Evolutionary conservation across 2,888 invertebrate genomes (phyloP).

Genomic region (Onthophagus sagittarius): DNA sequence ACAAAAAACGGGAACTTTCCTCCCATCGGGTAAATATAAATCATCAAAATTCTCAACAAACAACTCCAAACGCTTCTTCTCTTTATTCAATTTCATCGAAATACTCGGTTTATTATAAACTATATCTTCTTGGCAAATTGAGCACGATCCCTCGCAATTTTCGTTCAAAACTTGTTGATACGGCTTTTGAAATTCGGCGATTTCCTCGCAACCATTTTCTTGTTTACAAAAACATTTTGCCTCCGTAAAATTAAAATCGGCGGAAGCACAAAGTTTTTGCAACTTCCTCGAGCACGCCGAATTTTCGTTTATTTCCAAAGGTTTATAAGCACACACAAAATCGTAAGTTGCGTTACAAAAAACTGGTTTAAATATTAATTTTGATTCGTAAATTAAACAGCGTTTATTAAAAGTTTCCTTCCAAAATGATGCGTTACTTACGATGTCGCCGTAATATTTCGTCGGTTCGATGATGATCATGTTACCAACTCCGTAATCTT

Average conservation of each 20-base stretch:
- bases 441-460: constrained; percentile 13
- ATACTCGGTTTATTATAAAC: neutral
- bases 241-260: constrained; percentile 15
- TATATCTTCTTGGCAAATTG: constrained; percentile 17
- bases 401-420: constrained; percentile 18
- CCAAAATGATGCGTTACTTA: constrained; percentile 14
- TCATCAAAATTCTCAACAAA: constrained; percentile 13
- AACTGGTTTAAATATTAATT: constrained; percentile 12
- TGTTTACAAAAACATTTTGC: constrained; percentile 19
- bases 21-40: constrained; percentile 16
- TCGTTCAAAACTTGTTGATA: constrained; percentile 19
- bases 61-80: constrained; percentile 12
- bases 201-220: neutral
- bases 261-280: constrained; percentile 13
- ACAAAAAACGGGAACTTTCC: constrained; percentile 15
- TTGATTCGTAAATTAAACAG: constrained; percentile 16
- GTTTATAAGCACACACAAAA: constrained; percentile 19
- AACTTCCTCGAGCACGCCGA: constrained; percentile 14
- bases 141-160: constrained; percentile 15
- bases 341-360: constrained; percentile 17
- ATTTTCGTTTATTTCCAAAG: constrained; percentile 9
- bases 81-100: constrained; percentile 11
- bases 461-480: constrained; percentile 19
- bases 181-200: constrained; percentile 19
- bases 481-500: constrained; percentile 12